Evolutionary conservation across 1,140 invertebrate genomes (phyloP).

Genomic region (Hyles vespertilio): DNA sequence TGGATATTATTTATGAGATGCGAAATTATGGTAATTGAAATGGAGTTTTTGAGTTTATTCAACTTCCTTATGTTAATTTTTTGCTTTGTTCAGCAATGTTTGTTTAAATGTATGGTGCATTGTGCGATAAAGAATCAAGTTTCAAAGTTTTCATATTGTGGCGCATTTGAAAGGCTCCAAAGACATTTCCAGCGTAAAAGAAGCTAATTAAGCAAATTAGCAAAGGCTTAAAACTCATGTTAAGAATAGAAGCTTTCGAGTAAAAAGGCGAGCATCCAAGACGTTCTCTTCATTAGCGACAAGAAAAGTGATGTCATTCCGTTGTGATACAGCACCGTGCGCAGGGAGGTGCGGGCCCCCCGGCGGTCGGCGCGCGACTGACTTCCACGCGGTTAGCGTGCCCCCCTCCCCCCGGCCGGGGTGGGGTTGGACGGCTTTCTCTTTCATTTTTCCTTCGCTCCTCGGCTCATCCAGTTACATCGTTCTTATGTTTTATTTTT

Average conservation of each 20-base stretch:
- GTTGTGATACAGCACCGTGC: slow-evolving; percentile 62
- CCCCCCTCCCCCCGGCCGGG: slow-evolving; percentile 29
- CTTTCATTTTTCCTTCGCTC: slow-evolving; percentile 75
- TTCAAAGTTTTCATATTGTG: too few species aligned
- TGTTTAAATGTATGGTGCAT: too few species aligned
- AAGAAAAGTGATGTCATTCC: slow-evolving; percentile 73
- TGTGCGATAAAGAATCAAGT: too few species aligned
- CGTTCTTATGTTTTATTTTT: slow-evolving; percentile 76
- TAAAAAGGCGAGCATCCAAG: slow-evolving; percentile 52
- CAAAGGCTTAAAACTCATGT: slow-evolving; percentile 24
- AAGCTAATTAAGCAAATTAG: slow-evolving; percentile 26
- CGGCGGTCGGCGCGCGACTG: slow-evolving; percentile 59
- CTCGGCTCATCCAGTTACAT: slow-evolving; percentile 75
- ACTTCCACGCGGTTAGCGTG: slow-evolving; percentile 55
- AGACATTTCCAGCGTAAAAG: too few species aligned
- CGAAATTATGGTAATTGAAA: slow-evolving; percentile 22
- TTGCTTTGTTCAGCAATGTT: not conserved
- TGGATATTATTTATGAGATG: slow-evolving; percentile 21
- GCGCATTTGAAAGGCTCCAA: not conserved
- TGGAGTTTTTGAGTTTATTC: too few species aligned
- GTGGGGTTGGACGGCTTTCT: slow-evolving; percentile 69
- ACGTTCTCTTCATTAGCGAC: slow-evolving; percentile 72
- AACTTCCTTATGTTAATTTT: not conserved
- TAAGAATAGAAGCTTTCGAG: slow-evolving; percentile 31
- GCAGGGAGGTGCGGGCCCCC: slow-evolving; percentile 56